Conservation (phyloP, 2,797 vertebrate genomes). For the Cichlasoma orientale region DNA sequence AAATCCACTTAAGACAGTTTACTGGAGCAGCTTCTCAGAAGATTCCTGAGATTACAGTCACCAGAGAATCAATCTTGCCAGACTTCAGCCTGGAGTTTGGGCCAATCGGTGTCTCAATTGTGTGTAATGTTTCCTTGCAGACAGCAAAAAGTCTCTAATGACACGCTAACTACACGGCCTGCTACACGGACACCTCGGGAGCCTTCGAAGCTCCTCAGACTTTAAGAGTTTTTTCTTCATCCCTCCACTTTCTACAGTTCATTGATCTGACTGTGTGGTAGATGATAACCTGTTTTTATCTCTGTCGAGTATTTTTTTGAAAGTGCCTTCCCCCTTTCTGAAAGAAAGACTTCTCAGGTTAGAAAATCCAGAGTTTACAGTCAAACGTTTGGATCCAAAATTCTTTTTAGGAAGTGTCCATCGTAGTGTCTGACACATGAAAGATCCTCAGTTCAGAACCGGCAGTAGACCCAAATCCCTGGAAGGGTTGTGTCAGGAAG, state of each 20-base stretch:
- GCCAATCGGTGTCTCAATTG: not conserved
- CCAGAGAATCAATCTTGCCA: not conserved
- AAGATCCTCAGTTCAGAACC: not conserved
- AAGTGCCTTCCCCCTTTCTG: not conserved
- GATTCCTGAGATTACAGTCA: not conserved
- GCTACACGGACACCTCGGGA: not conserved
- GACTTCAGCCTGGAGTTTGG: not conserved
- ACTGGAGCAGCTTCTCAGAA: not conserved
- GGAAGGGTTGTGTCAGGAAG: not conserved
- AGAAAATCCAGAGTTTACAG: not conserved
- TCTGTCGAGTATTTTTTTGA: not conserved
- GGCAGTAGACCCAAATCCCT: not conserved
- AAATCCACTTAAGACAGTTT: not conserved
- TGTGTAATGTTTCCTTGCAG: not conserved
- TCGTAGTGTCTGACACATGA: not conserved
- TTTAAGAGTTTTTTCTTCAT: not conserved
- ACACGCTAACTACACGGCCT: not conserved
- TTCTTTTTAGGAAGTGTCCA: not conserved
- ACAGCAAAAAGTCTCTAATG: not conserved
- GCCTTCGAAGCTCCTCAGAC: not conserved
- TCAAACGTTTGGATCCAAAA: too few species aligned
- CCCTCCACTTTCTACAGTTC: not conserved
- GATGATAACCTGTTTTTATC: not conserved
- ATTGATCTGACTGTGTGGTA: not conserved
- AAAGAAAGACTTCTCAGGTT: not conserved